Conservation (phyloP, 2,113 vertebrate genomes). For the Hippocampus zosterae region DNA sequence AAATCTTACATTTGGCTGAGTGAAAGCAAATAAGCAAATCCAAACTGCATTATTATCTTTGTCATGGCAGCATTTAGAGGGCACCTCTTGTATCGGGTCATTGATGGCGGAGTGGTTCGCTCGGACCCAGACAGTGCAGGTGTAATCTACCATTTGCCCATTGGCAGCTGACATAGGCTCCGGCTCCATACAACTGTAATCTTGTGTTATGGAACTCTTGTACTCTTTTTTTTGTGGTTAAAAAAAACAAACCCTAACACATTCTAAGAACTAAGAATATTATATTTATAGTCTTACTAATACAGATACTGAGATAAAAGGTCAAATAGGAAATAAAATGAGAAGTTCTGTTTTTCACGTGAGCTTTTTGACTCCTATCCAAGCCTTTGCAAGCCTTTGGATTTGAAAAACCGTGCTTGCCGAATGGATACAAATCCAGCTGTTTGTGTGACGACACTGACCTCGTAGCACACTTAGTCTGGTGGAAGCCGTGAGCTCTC, state of each 20-base stretch:
- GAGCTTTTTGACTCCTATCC: neutral
- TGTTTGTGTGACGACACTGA: conserved; percentile 62
- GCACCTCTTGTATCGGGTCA: too few relatives aligned
- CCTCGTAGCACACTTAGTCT: conserved; percentile 92
- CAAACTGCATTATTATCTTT: neutral
- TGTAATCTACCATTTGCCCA: too few relatives aligned
- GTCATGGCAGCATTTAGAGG: neutral
- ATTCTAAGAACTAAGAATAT: too few relatives aligned
- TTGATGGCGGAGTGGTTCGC: too few relatives aligned
- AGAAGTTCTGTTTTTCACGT: neutral
- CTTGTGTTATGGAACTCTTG: too few relatives aligned
- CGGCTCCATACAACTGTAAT: too few relatives aligned
- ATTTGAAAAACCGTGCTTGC: neutral
- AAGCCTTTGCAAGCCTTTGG: neutral
- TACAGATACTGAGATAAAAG: neutral
- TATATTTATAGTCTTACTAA: too few relatives aligned
- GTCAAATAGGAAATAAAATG: neutral
- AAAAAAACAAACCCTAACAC: too few relatives aligned
- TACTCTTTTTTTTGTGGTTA: too few relatives aligned
- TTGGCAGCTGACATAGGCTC: too few relatives aligned
- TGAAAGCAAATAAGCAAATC: too few relatives aligned
- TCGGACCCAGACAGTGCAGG: too few relatives aligned
- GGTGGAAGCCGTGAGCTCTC: conserved; percentile 91
- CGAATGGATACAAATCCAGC: neutral
- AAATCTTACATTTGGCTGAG: neutral